These are phyloP conservation scores for Caenorhabditis macrosperma DNA, from an alignment of 2,888 invertebrate species.

Conservation along the genomic window DNA sequence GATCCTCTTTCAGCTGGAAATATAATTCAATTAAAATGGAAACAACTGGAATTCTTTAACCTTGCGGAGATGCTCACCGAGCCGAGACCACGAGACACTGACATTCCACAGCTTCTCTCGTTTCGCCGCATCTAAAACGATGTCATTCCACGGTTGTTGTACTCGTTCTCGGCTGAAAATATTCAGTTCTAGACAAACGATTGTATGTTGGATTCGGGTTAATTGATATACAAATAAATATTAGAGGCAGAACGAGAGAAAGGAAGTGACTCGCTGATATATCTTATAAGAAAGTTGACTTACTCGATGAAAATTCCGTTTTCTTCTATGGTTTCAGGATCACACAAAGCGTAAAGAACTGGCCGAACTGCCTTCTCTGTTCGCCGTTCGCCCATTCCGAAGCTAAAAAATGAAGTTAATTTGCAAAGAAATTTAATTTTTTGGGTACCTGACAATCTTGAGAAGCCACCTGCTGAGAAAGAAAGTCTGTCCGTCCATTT, in stretches of 20 bases:
- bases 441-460: slow-evolving; percentile 68
- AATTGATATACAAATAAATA: neutral
- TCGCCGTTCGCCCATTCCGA: slow-evolving; percentile 75
- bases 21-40: too few species aligned
- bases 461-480: slow-evolving; percentile 77
- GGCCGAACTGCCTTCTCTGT: slow-evolving; percentile 76
- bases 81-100: slow-evolving; percentile 62
- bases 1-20: slow-evolving; percentile 58
- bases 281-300: slow-evolving; percentile 34
- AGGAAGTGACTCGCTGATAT: neutral
- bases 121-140: slow-evolving; percentile 64
- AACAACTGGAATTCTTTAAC: too few species aligned
- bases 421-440: too few species aligned
- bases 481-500: slow-evolving; percentile 74
- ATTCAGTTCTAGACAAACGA: too few species aligned
- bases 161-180: slow-evolving; percentile 70
- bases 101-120: slow-evolving; percentile 74
- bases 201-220: neutral
- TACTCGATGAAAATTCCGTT: slow-evolving; percentile 76
- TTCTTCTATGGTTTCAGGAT: slow-evolving; percentile 66
- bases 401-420: slow-evolving; percentile 68
- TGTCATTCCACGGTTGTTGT: slow-evolving; percentile 71
- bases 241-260: neutral
- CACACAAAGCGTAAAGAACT: slow-evolving; percentile 76
- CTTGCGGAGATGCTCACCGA: slow-evolving; percentile 58